Evolutionary conservation across 2,888 invertebrate species (phyloP).

Genomic region (Xylota sylvarum): DNA sequence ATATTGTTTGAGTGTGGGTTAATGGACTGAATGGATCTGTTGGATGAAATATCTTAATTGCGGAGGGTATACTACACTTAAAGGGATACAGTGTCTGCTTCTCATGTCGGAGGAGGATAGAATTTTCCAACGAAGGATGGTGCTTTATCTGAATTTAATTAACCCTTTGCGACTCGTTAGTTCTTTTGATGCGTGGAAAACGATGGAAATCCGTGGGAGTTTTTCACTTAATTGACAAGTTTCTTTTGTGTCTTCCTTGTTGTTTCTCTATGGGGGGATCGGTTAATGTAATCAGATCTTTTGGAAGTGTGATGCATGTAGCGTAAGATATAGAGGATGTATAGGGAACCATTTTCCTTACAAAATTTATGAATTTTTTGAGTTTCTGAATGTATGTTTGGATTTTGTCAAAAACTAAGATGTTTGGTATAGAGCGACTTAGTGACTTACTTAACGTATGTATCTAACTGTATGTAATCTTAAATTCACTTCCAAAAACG

Average conservation of each 20-base stretch:
- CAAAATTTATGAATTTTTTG: too few relatives aligned
- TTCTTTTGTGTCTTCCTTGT: slow-evolving; percentile 25
- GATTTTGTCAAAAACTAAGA: neutral
- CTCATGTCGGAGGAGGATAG: slow-evolving; percentile 46
- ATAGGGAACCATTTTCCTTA: too few relatives aligned
- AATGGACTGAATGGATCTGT: slow-evolving; percentile 23
- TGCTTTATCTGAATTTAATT: slow-evolving; percentile 74
- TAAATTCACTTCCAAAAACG: too few relatives aligned
- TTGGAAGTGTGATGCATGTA: neutral
- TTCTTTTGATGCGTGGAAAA: slow-evolving; percentile 38
- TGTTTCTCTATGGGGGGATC: slow-evolving; percentile 7
- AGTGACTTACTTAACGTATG: too few relatives aligned
- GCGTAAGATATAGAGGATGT: too few relatives aligned
- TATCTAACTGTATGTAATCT: too few relatives aligned
- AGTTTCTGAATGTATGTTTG: too few relatives aligned
- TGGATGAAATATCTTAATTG: slow-evolving; percentile 25
- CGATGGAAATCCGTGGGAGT: slow-evolving; percentile 65
- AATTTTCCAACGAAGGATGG: slow-evolving; percentile 47
- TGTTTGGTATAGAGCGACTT: too few relatives aligned
- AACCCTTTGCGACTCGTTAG: slow-evolving; percentile 63
- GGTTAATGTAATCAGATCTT: slow-evolving; percentile 6
- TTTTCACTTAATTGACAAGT: slow-evolving; percentile 61
- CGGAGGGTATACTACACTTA: neutral
- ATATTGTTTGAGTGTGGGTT: slow-evolving; percentile 22
- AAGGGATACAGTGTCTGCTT: slow-evolving; percentile 14